Conservation (phyloP, 2,797 vertebrate species). For the Morus bassanus region DNA sequence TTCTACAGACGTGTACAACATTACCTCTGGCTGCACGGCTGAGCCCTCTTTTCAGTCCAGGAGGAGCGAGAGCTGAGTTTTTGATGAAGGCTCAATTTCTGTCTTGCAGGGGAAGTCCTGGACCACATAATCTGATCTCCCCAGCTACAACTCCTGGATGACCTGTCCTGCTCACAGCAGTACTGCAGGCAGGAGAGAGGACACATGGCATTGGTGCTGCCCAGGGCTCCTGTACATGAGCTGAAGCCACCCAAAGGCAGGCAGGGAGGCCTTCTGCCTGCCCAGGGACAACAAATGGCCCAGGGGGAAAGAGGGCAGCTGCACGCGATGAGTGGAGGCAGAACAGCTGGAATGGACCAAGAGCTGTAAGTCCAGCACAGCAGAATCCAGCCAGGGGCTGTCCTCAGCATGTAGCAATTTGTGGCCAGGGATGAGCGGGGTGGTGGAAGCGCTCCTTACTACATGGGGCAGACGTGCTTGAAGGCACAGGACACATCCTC, state of each 20-base stretch:
- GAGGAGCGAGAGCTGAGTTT: background rate
- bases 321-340: background rate
- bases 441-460: background rate
- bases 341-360: background rate
- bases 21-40: background rate
- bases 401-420: background rate
- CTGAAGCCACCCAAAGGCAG: background rate
- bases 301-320: background rate
- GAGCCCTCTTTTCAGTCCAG: background rate
- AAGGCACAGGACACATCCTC: background rate
- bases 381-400: background rate
- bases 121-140: background rate
- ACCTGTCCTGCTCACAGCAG: background rate
- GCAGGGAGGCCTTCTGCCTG: background rate
- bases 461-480: background rate
- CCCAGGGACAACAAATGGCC: background rate
- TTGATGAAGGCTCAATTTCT: background rate
- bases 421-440: accelerated
- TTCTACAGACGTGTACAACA: accelerated
- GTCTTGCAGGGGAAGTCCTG: background rate
- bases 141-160: background rate
- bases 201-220: background rate
- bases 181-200: background rate
- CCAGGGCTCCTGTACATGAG: accelerated
- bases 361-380: background rate